A percentile compares a stretch with the other conserved stretches of the same genome.
These are phyloP conservation scores for Apogon hyalosoma DNA, from an alignment of 2,797 vertebrate species.

Conservation along the genomic window DNA sequence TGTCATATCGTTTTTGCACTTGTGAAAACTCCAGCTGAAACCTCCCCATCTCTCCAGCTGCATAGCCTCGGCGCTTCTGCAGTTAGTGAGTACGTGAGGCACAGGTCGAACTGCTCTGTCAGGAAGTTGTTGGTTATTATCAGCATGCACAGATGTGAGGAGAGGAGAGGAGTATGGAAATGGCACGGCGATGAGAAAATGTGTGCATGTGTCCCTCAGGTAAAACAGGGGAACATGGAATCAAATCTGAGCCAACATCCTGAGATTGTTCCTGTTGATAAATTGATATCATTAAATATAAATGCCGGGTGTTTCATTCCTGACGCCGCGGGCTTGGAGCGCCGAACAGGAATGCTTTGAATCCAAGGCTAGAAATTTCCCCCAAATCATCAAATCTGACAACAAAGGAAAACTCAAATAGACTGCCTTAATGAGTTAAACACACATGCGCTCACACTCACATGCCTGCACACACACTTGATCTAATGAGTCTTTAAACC, in stretches of 20 bases:
- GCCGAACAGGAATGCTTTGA: conserved; percentile 82
- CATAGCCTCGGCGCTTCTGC: background rate
- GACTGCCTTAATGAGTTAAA: conserved; percentile 82
- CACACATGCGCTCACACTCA: conserved; percentile 63
- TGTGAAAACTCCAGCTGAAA: background rate
- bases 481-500: conserved; percentile 78
- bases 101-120: conserved; percentile 47
- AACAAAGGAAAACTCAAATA: conserved; percentile 87
- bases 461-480: conserved; percentile 43
- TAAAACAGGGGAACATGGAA: conserved; percentile 85
- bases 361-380: conserved; percentile 84
- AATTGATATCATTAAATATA: conserved; percentile 89
- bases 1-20: background rate
- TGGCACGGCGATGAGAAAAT: conserved; percentile 48
- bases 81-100: conserved; percentile 6
- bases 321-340: conserved; percentile 76
- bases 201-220: conserved; percentile 81
- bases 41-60: background rate
- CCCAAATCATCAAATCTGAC: conserved; percentile 89
- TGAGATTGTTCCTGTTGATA: conserved; percentile 87
- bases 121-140: conserved; percentile 74
- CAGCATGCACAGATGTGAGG: conserved; percentile 29
- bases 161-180: conserved; percentile 55
- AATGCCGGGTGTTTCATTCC: conserved; percentile 83
- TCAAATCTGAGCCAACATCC: conserved; percentile 84